Conservation (phyloP, 2,797 vertebrate species). For the Salarias fasciatus region DNA sequence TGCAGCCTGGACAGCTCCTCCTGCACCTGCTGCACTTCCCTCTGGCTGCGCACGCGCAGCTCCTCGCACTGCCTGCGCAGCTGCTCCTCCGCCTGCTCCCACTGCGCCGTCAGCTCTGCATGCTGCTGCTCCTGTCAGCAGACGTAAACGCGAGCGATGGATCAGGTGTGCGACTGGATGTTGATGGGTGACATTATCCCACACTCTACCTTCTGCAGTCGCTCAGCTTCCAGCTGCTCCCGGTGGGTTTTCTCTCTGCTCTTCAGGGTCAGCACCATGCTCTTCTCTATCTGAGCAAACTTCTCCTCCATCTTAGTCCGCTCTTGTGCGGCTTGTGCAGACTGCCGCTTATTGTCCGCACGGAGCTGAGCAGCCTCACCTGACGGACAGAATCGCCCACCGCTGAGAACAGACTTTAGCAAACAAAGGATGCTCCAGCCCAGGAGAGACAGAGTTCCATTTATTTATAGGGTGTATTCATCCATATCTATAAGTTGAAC, state of each 20-base stretch:
- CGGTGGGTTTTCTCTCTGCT: constrained; percentile 74
- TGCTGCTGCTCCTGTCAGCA: constrained; percentile 79
- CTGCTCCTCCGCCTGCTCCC: constrained; percentile 69
- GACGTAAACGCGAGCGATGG: too few relatives aligned
- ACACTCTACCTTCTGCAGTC: constrained; percentile 77
- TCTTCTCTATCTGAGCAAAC: constrained; percentile 73
- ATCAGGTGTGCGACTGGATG: not conserved
- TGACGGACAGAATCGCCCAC: constrained; percentile 60
- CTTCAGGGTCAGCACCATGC: constrained; percentile 71
- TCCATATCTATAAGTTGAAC: constrained; percentile 47
- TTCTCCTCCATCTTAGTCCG: constrained; percentile 69
- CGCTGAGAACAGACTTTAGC: not conserved
- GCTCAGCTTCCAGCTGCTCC: constrained; percentile 79
- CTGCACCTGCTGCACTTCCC: constrained; percentile 79
- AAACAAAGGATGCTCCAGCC: constrained; percentile 9
- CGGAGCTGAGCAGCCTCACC: constrained; percentile 78
- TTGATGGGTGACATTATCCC: not conserved
- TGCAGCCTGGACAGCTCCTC: constrained; percentile 80
- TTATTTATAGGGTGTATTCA: constrained; percentile 40
- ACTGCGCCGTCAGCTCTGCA: constrained; percentile 75
- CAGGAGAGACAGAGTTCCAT: constrained; percentile 27
- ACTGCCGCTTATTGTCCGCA: constrained; percentile 72
- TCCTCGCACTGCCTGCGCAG: constrained; percentile 80
- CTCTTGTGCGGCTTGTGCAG: constrained; percentile 67
- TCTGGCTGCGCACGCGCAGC: constrained; percentile 62